phyloP scores from a whole-genome alignment of 2,113 vertebrate genomes.

The Pogona vitticeps region DNA sequence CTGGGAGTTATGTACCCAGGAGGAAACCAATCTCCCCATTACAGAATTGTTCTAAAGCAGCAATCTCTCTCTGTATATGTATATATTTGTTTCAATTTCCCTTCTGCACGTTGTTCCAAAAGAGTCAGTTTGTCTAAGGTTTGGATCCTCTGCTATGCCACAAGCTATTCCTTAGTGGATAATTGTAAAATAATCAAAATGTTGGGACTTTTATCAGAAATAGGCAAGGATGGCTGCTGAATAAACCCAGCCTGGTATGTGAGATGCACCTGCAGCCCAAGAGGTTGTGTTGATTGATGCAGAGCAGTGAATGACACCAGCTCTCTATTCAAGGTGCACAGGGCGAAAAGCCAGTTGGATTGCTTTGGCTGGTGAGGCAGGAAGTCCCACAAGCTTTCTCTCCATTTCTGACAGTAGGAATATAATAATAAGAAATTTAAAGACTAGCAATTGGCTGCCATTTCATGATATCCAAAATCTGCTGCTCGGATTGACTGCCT shows the following conservation, averaged over 20 bases:
- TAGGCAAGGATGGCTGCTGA: no score
- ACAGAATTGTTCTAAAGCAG: neutral
- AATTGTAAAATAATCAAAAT: neutral
- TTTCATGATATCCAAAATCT: neutral
- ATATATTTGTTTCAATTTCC: constrained; percentile 2
- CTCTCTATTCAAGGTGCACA: no score
- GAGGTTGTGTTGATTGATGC: no score
- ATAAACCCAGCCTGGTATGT: no score
- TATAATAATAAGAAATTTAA: neutral
- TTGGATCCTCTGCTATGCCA: neutral
- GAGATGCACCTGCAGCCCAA: no score
- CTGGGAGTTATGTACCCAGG: neutral
- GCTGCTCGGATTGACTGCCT: neutral
- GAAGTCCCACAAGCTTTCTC: neutral
- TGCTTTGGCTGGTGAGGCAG: neutral
- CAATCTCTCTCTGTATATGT: neutral
- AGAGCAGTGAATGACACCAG: no score
- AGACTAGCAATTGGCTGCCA: neutral
- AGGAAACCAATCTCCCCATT: neutral
- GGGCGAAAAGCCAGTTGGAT: no score
- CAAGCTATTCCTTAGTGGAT: neutral
- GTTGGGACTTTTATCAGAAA: neutral
- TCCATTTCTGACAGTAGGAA: neutral
- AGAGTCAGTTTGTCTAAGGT: neutral
- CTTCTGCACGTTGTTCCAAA: neutral